Evolutionary conservation across 1,140 invertebrate species (phyloP).

Genomic region (Drosophila mojavensis): DNA sequence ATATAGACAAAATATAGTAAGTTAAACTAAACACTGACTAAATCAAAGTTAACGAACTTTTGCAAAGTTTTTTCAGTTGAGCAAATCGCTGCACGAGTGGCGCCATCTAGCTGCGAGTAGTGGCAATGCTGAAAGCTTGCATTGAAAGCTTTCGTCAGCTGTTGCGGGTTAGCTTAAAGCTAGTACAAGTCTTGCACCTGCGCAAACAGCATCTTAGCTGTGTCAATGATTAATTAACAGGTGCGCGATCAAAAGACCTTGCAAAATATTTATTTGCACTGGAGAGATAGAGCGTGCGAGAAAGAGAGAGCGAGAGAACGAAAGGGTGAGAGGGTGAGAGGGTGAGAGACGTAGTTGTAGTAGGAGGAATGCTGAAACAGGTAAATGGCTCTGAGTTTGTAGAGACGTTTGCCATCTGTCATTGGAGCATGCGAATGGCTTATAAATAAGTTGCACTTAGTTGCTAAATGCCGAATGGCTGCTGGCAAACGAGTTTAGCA

Average conservation of each 20-base stretch:
- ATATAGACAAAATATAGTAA: too few species aligned
- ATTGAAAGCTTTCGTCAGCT: constrained; percentile 3
- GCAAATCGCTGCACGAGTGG: neutral
- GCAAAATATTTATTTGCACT: constrained; percentile 31
- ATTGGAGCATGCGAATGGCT: constrained; percentile 24
- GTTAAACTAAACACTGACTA: too few species aligned
- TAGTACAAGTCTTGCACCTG: constrained; percentile 26
- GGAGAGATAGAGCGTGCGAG: neutral
- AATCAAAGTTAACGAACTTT: too few species aligned
- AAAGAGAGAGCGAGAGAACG: too few species aligned
- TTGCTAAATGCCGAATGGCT: constrained; percentile 57
- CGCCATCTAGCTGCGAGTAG: constrained; percentile 25
- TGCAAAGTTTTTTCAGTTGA: too few species aligned
- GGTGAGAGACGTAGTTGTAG: neutral
- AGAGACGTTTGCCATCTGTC: constrained; percentile 10
- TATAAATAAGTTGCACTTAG: constrained; percentile 70
- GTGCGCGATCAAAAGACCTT: constrained; percentile 32
- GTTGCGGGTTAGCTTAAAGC: constrained; percentile 13
- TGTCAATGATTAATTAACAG: neutral
- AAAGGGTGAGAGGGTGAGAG: too few species aligned
- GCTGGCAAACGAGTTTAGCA: constrained; percentile 62
- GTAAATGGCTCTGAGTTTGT: constrained; percentile 5
- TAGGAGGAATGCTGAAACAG: constrained; percentile 5
- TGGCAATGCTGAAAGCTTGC: neutral
- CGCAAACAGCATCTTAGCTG: neutral